These are phyloP conservation scores for Mesitornis unicolor DNA, from an alignment of 2,113 vertebrate species.

Conservation along the genomic window DNA sequence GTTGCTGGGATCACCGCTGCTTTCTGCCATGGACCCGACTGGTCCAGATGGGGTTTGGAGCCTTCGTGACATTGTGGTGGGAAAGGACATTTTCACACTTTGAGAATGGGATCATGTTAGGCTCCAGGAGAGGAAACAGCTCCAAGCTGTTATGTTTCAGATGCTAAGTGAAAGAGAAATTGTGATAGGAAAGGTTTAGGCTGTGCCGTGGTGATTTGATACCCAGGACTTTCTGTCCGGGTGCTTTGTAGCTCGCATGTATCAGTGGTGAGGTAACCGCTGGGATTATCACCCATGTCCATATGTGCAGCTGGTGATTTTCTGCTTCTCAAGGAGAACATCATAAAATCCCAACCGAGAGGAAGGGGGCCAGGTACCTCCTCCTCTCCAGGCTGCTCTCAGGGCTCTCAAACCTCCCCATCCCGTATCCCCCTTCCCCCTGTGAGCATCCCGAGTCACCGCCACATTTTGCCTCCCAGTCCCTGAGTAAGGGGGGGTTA, in stretches of 20 bases:
- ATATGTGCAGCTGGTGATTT: not conserved
- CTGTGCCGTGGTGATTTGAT: rapidly evolving
- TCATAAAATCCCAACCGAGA: not conserved
- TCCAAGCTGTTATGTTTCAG: not conserved
- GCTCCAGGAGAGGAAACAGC: not conserved
- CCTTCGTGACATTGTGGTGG: not conserved
- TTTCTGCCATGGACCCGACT: not conserved
- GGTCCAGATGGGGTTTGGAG: not conserved
- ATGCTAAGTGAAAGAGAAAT: not conserved
- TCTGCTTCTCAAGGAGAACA: not conserved
- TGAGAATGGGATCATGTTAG: not conserved
- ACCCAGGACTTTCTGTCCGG: not conserved
- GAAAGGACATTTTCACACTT: not conserved
- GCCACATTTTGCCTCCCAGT: not conserved
- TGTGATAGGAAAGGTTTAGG: not conserved
- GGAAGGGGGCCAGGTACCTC: not conserved
- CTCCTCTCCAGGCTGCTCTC: not conserved
- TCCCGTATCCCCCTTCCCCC: not conserved
- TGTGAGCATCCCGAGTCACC: rapidly evolving
- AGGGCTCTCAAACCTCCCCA: not conserved
- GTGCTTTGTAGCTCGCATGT: not conserved
- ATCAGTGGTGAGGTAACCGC: not conserved
- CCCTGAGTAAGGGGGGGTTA: rapidly evolving
- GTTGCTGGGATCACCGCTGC: not conserved
- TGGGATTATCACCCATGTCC: not conserved